These are phyloP conservation scores for Eubucco bourcierii DNA, from an alignment of 2,113 vertebrate genomes.

Conservation along the genomic window DNA sequence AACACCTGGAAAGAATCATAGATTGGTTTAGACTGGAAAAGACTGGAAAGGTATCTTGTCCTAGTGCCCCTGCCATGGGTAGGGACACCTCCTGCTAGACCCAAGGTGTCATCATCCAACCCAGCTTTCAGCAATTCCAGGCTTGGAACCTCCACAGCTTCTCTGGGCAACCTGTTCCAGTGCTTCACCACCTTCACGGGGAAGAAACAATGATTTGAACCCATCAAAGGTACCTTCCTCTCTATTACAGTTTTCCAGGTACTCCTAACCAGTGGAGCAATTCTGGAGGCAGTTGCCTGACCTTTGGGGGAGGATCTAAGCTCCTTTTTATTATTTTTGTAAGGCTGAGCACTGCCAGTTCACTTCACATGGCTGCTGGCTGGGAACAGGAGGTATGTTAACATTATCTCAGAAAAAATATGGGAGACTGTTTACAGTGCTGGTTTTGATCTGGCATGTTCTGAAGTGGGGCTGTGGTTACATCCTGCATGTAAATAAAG, in stretches of 20 bases:
- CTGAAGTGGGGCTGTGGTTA: background rate
- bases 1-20: background rate
- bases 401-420: background rate
- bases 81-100: too few relatives aligned
- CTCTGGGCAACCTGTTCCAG: too few relatives aligned
- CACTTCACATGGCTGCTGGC: background rate
- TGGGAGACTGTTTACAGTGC: background rate
- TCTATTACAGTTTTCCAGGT: background rate
- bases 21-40: too few relatives aligned
- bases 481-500: too few relatives aligned
- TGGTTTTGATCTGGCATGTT: background rate
- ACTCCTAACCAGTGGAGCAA: background rate
- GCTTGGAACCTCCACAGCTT: too few relatives aligned
- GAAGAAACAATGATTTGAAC: background rate
- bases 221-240: background rate
- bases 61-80: too few relatives aligned
- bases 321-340: background rate
- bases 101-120: too few relatives aligned
- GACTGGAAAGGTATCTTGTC: too few relatives aligned
- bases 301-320: background rate
- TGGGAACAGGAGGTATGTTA: background rate
- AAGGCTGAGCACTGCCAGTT: background rate
- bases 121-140: too few relatives aligned
- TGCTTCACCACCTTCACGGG: too few relatives aligned
- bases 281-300: background rate